Base-by-base conservation (phyloP, 2,888 invertebrate species). In the Seladonia tumulorum region DNA sequence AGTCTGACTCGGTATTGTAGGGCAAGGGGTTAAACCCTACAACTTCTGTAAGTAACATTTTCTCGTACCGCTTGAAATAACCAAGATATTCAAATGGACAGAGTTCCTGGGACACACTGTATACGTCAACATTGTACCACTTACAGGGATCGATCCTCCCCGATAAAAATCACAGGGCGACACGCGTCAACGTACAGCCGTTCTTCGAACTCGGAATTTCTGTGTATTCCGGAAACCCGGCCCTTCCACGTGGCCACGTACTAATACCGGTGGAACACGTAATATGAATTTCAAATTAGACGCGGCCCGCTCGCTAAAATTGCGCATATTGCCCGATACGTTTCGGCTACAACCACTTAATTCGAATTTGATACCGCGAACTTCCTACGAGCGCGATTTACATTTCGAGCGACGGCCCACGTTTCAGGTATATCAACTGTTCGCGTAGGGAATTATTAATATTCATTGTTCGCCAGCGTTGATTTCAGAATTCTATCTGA, bases 241-340 rank as follows among this genome's bases (percentile, higher is more conserved):
- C 16, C 63, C 45, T 42, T 66, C 57, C 71, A n/a, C 45, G 53
- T 29, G n/a, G 29, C 25, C 53, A 16, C 35, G n/a, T 12, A 53
- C 29, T 53, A 78, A 63, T 39, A 66, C 57, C 12, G 60, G 68
- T 29, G 66, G 47, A 77, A 53, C 60, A n/a, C 45, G 68, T 76
- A 81, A 80, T 81, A 85, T 86, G 81, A 86, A 86, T 81, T 84
- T 85, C 85, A 85, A 86, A 85, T 85, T 76, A 42, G 60, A n/a
- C 4, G 7, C 45, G 53, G 39, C 60, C 45, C 42, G 77, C 75
- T 81, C 22, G 78, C 81, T 81, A 80, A 85, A 85, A 74, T 81
- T 70, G 45, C 47, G 66, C 85, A 76, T 63, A 83, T 74, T 74
- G 76, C 76, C 66, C 63, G 74, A 81, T 75, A 81, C 81, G 77